phyloP scores from a whole-genome alignment of 2,888 invertebrate species.

The Pardosa pseudoannulata region DNA sequence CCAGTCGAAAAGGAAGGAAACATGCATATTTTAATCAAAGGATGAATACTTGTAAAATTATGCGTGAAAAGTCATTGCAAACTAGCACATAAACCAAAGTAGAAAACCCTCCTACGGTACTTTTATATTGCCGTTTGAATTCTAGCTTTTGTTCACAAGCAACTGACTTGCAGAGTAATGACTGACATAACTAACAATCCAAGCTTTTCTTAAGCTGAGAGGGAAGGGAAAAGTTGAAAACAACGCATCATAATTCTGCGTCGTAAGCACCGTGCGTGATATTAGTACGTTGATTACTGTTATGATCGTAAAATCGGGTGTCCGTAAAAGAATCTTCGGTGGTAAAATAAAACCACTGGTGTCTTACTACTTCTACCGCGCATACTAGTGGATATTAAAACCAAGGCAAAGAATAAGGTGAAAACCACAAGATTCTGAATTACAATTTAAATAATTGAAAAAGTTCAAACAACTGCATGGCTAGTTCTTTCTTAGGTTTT shows the following conservation, averaged over 20 bases:
- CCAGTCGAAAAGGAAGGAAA: too few relatives aligned
- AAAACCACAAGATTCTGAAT: too few relatives aligned
- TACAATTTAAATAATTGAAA: too few relatives aligned
- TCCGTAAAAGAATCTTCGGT: slow-evolving; percentile 44
- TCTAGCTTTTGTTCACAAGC: not conserved
- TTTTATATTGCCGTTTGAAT: not conserved
- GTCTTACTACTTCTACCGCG: not conserved
- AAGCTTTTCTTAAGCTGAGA: not conserved
- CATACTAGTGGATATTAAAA: too few relatives aligned
- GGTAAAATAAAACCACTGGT: not conserved
- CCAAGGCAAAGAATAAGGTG: too few relatives aligned
- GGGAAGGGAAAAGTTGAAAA: slow-evolving; percentile 13
- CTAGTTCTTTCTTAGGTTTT: too few relatives aligned
- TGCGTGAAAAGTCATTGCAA: not conserved
- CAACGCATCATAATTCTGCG: slow-evolving; percentile 51
- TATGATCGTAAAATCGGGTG: slow-evolving; percentile 27
- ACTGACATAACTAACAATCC: slow-evolving; percentile 10
- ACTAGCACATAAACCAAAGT: not conserved
- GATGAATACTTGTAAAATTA: not conserved
- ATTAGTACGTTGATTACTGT: slow-evolving; percentile 21
- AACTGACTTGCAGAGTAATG: not conserved
- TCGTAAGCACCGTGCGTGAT: slow-evolving; percentile 6
- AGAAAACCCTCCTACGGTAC: not conserved
- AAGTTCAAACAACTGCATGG: too few relatives aligned
- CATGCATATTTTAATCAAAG: too few relatives aligned